Base-by-base conservation (phyloP, 2,888 invertebrate genomes). In the Onchidella celtica region DNA sequence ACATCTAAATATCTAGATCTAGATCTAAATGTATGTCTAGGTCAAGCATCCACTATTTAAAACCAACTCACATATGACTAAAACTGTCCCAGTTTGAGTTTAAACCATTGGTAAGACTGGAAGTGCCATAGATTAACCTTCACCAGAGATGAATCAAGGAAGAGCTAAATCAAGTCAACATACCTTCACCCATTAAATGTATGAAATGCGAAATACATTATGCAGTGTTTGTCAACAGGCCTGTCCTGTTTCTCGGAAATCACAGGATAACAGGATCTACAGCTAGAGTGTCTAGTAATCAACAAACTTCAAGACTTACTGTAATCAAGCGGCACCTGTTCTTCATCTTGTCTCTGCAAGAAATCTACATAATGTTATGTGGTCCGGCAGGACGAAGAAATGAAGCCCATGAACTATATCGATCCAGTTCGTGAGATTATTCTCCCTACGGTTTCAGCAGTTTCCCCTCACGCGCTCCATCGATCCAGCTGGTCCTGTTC, bases 351-450 rank as follows among this genome's bases (percentile, higher is more conserved):
- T 59, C 73, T 29, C 68, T 21, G 55, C 57, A 77, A 68, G 77
- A 77, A 77, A 77, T 77, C 77, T 77, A 77, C 77, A 77, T 77
- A 77, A 77, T 77, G 77, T 77, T 77, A 77, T 77, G 77, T 68
- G 66, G 77, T 77, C 68, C 68, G 66, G 77, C 77, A 68, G 77
- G 65, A 21, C 47, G 65, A 77, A 68, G 65, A 47, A 77, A 55
- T 65, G 77, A 68, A 77, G 77, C 77, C 77, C 77, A 66, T 73
- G 75, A 75, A 63, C 38, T 32, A 36, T 66, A 77, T 77, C 68
- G 77, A 77, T 68, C 77, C 11, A 24, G 3, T 34, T 57, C 66
- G 68, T 27, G 38, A 36, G 55, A 68, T 68, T 77, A 59, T 59
- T 59, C 73, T 59, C 75, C 61, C 61, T n/a, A 59, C n/a, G n/a